Evolutionary conservation across 2,888 invertebrate genomes (phyloP), one percentile per base, ranked within the genome.

Genomic region (Lasioglossum pauxillum): DNA sequence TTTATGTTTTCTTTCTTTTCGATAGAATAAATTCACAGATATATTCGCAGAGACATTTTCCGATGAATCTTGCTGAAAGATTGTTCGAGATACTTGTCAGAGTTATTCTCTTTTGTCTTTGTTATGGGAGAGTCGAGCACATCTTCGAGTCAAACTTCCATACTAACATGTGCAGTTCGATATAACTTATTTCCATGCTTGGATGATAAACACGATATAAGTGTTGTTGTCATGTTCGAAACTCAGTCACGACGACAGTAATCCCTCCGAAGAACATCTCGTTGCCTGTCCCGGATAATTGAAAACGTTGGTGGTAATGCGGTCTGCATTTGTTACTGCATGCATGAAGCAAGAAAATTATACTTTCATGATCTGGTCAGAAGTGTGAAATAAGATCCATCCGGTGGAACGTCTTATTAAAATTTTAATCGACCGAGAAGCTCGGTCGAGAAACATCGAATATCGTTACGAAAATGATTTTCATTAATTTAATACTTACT

Each of bases 171-270:
- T n/a, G 67, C 73, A 75, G 77, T 74, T 27, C 77, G 64, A 87
- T 85, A 82, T 83, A 83, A 90, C 92, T 92, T 93, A 90, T 92
- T 93, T 93, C 91, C 92, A 93, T 92, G 92, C 91, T 90, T 88
- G 80, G 84, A 89, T 78, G 91, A 88, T 92, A 90, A 92, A 90
- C 88, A 89, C 86, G 41, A 86, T 79, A 44, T 57, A 75, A 87
- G 44, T 44, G 7, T n/a, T 27, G n/a, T 71, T 74, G 7, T 78
- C 44, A 69, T 71, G 27, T 75, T 46, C 74, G 72, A 44, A 31
- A 57, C 16, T 67, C 31, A 41, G 44, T 75, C 71, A 10, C 16
- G 75, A 73, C 27, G 44, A 19, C 46, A 73, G 19, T 7, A 73
- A 46, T 46, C 10, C 46, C 46, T 41, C 44, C 19, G n/a, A 60